phyloP scores from a whole-genome alignment of 2,113 vertebrate species.

The Uria aalge region DNA sequence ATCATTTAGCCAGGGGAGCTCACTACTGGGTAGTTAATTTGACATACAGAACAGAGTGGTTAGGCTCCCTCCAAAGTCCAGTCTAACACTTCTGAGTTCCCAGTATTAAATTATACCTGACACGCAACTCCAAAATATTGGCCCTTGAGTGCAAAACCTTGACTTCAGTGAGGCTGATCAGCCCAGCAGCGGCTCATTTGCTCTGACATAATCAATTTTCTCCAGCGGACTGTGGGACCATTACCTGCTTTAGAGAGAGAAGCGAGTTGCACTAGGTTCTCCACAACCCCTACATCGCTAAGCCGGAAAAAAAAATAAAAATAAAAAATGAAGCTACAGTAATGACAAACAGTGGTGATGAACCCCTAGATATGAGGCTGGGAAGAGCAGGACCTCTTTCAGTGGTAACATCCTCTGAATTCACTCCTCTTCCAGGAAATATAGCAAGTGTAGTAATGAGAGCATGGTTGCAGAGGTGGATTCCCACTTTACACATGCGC shows the following conservation, averaged over 20 bases:
- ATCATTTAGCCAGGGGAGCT: conserved; percentile 59
- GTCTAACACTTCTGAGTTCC: conserved; percentile 17
- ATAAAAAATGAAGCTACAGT: background rate
- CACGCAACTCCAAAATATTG: conserved; percentile 49
- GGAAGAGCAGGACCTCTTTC: background rate
- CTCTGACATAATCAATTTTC: conserved; percentile 67
- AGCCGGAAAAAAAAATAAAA: conserved; percentile 18
- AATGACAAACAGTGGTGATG: background rate
- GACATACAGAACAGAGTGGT: conserved; percentile 52
- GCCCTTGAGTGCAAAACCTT: conserved; percentile 49
- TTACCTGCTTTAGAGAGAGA: conserved; percentile 42
- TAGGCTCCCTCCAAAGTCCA: conserved; percentile 53
- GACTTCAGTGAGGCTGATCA: conserved; percentile 62
- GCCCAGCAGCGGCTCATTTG: conserved; percentile 32
- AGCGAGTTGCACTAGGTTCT: conserved; percentile 17
- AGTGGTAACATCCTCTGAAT: background rate
- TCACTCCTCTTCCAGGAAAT: background rate
- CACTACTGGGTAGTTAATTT: conserved; percentile 60
- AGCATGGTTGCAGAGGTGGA: background rate
- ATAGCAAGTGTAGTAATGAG: background rate
- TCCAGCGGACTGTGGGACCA: background rate
- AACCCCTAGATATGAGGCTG: background rate
- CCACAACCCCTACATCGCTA: background rate
- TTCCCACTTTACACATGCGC: background rate
- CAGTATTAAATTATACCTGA: conserved; percentile 68